Base-by-base conservation (phyloP, 2,888 invertebrate species). In the Dicycla oo region DNA sequence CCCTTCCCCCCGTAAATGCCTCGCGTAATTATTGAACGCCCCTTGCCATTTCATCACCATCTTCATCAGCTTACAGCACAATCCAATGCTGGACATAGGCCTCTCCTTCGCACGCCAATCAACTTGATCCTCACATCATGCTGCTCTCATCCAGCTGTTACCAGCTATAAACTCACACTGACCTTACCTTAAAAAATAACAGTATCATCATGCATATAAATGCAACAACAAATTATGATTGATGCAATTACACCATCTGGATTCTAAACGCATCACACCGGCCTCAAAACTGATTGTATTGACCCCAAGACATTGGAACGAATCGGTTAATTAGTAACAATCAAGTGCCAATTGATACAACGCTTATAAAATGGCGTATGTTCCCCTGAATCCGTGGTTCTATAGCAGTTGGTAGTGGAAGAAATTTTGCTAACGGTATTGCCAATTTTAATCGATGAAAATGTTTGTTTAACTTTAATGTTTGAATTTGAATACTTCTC, bases 281-380 rank as follows among this genome's bases (percentile, higher is more conserved):
- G 54, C 58, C 56, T 69, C 61, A 69, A 80, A 81, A 78, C 73
- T 86, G 86, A 89, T 88, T 86, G 81, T 84, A 84, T 83, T 89
- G 90, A 91, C 88, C 91, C 88, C 78, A 72, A 83, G 84, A 80
- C 88, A 86, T 90, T 87, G 88, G 82, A 91, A 89, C 93, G 81
- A 91, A 93, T 92, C 91, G 88, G 88, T 88, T 90, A 89, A 93
- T 92, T 89, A 89, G 83, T 73, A 60, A 62, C 90, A 92, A 92
- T 91, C 87, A 86, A 82, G 82, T 77, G 77, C 78, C 69, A 88
- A 87, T 87, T 86, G 82, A 61, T 76, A 82, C 57, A 70, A 69
- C 57, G 61, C n/a, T 75, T 73, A 60, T 61, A 61, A 69, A 73
- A 81, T 78, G 69, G 73, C 64, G 61, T 51, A n/a, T 38, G 11